phyloP scores from a whole-genome alignment of 2,888 invertebrate genomes.

The Zaprionus lineosus region DNA sequence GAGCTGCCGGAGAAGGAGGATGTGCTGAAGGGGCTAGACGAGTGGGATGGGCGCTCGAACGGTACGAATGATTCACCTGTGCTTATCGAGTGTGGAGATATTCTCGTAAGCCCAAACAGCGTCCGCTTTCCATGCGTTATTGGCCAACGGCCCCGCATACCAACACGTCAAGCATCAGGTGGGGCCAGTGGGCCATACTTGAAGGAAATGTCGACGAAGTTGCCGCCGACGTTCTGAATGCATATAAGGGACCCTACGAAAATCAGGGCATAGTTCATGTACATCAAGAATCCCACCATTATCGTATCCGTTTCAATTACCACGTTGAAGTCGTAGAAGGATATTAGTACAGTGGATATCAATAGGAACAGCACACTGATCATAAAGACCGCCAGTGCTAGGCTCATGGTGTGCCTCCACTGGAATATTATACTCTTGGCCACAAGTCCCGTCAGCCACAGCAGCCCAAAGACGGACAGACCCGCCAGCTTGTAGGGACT shows the following conservation, averaged over 20 bases:
- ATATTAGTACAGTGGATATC: slow-evolving; percentile 36
- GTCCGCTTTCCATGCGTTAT: slow-evolving; percentile 37
- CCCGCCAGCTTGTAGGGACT: slow-evolving; percentile 33
- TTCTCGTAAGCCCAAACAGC: slow-evolving; percentile 24
- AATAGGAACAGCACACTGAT: slow-evolving; percentile 19
- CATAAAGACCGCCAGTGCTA: slow-evolving; percentile 16
- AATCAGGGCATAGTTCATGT: slow-evolving; percentile 36
- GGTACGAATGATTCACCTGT: slow-evolving; percentile 27
- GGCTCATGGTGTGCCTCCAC: slow-evolving; percentile 10
- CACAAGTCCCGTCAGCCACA: slow-evolving; percentile 9
- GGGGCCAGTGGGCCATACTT: slow-evolving; percentile 12
- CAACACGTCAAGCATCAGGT: slow-evolving; percentile 44
- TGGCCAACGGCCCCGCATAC: slow-evolving; percentile 49
- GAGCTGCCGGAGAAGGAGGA: slow-evolving; percentile 28
- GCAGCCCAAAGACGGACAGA: slow-evolving; percentile 26
- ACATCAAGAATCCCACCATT: slow-evolving; percentile 41
- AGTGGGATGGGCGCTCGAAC: slow-evolving; percentile 13
- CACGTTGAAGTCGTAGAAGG: slow-evolving; percentile 20
- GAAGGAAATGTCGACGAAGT: no score
- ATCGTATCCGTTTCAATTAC: slow-evolving; percentile 27
- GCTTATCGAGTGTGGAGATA: slow-evolving; percentile 7
- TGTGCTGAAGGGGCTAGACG: neutral
- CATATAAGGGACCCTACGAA: slow-evolving; percentile 40
- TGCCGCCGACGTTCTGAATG: slow-evolving; percentile 14
- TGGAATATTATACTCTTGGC: neutral